Conservation (phyloP, 2,888 invertebrate genomes). For the Peribatodes rhomboidaria region DNA sequence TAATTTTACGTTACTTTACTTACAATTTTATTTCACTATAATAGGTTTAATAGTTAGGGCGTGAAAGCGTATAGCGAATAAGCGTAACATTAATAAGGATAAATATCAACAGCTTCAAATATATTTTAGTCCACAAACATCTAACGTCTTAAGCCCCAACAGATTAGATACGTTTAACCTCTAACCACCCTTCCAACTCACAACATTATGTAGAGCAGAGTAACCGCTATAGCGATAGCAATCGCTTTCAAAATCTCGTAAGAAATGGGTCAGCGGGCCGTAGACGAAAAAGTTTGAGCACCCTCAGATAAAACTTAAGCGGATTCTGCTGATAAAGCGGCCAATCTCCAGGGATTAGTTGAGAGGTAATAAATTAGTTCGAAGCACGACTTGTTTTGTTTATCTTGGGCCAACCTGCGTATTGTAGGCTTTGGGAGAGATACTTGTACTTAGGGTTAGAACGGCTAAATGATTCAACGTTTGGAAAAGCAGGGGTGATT, state of each 20-base stretch:
- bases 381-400: conserved; percentile 38
- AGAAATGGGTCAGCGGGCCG: conserved; percentile 8
- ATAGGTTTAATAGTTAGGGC: no score
- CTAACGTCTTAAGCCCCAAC: no score
- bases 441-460: no score
- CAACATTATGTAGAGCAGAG: neutral
- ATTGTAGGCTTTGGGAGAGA: conserved; percentile 5
- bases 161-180: neutral
- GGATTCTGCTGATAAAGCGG: conserved; percentile 41
- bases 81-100: no score
- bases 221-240: neutral
- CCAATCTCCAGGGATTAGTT: conserved; percentile 41
- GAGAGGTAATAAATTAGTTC: conserved; percentile 39
- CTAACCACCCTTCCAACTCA: neutral
- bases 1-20: no score
- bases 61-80: no score
- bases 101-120: no score
- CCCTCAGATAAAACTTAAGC: conserved; percentile 36
- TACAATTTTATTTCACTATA: no score
- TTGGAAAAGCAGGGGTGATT: neutral
- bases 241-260: conserved; percentile 1
- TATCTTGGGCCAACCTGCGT: conserved; percentile 23
- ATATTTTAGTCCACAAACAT: no score
- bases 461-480: neutral
- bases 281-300: conserved; percentile 28